Evolutionary conservation across 2,113 vertebrate genomes (phyloP).

Genomic region (Zosterops lateralis): DNA sequence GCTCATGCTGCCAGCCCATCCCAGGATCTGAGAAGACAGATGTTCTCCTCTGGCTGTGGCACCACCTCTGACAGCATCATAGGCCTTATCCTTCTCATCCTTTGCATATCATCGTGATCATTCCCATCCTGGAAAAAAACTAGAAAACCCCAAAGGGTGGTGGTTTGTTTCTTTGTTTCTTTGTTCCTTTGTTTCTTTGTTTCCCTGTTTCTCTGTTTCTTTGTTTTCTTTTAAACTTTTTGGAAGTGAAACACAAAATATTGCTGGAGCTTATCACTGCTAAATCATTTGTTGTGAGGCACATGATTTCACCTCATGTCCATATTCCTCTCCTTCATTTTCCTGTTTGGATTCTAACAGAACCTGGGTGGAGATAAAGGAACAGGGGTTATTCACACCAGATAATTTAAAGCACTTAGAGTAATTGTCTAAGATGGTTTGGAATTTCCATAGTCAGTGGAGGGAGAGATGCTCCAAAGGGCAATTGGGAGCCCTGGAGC

Average conservation of each 20-base stretch:
- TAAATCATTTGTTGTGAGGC: not conserved
- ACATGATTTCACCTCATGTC: not conserved
- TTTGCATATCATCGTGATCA: not conserved
- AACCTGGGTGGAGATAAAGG: not conserved
- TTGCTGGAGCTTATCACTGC: not conserved
- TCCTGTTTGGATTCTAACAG: not conserved
- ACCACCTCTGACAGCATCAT: not conserved
- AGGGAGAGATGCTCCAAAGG: not conserved
- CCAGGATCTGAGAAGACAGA: not conserved
- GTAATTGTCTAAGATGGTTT: not conserved
- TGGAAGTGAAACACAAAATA: not conserved
- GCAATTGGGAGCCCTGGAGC: not conserved
- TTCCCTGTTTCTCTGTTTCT: not conserved
- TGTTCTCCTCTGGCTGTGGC: not conserved
- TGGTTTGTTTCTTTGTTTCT: rapidly evolving
- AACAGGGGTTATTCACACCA: rapidly evolving
- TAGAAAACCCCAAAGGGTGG: not conserved
- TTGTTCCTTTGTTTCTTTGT: not conserved
- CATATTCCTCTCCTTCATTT: not conserved
- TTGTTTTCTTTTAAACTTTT: not conserved
- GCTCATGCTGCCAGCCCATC: not conserved
- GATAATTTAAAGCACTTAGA: not conserved
- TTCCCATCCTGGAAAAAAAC: not conserved
- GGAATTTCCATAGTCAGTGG: not conserved
- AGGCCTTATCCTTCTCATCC: not conserved